phyloP scores from a whole-genome alignment of 2,797 vertebrate species.

The Sus cebifrons region DNA sequence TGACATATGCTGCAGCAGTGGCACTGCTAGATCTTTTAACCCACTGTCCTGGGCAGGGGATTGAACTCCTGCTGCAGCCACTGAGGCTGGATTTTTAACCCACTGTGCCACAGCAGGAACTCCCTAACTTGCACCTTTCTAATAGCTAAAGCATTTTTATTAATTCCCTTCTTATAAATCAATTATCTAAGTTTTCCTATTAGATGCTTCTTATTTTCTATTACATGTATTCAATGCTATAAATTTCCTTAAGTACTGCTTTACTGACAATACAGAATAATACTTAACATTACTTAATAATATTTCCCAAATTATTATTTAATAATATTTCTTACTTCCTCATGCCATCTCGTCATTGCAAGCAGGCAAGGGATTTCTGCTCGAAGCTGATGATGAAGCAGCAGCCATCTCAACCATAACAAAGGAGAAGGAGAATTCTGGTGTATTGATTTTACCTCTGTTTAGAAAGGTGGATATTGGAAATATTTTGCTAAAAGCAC shows the following conservation, averaged over 20 bases:
- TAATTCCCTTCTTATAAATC: not conserved
- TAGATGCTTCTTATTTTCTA: conserved; percentile 9
- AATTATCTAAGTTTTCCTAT: not conserved
- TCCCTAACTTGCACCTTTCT: not conserved
- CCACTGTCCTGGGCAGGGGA: too few species aligned
- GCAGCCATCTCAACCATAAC: not conserved
- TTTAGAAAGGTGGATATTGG: not conserved
- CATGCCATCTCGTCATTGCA: not conserved
- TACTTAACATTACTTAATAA: not conserved
- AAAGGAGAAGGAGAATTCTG: not conserved
- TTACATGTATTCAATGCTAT: not conserved
- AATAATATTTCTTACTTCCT: not conserved
- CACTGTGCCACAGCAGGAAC: too few species aligned
- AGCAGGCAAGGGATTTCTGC: not conserved
- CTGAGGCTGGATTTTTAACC: too few species aligned
- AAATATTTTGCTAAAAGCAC: not conserved
- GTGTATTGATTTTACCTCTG: not conserved
- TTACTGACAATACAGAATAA: not conserved
- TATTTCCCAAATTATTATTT: not conserved
- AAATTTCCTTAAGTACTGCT: not conserved
- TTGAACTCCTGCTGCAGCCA: too few species aligned
- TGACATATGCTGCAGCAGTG: too few species aligned
- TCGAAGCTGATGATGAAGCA: not conserved
- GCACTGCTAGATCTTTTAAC: too few species aligned
- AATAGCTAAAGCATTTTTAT: not conserved